A percentile compares a stretch with the other conserved stretches of the same genome.
These are phyloP conservation scores for Drosophila mojavensis DNA, from an alignment of 1,140 invertebrate species.

Conservation along the genomic window DNA sequence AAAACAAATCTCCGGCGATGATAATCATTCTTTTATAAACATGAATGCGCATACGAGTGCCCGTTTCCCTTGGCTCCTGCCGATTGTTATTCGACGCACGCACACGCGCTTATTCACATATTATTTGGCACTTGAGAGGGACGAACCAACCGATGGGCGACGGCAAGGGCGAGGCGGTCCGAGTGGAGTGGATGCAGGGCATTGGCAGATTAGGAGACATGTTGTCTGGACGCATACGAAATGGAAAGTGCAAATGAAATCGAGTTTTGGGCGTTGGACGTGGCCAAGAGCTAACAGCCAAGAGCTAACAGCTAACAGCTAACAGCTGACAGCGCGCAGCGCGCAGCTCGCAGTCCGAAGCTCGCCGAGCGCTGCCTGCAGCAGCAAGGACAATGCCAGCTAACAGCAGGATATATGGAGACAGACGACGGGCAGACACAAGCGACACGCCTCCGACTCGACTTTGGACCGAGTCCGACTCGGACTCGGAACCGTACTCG, in stretches of 20 bases:
- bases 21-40: conserved; percentile 28
- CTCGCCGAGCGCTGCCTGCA: neutral
- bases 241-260: conserved; percentile 56
- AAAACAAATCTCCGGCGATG: conserved; percentile 1
- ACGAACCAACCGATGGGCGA: no score
- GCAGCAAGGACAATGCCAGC: conserved; percentile 25
- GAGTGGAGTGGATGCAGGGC: conserved; percentile 10
- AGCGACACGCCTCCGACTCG: conserved; percentile 9
- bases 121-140: conserved; percentile 1
- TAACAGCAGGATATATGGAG: conserved; percentile 12
- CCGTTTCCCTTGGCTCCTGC: neutral
- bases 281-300: conserved; percentile 18
- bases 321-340: neutral
- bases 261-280: conserved; percentile 32
- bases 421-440: neutral
- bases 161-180: neutral
- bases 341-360: conserved; percentile 6
- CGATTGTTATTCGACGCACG: conserved; percentile 8
- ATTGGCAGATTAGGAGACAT: conserved; percentile 42
- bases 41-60: neutral
- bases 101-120: conserved; percentile 4
- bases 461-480: neutral
- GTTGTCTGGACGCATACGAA: conserved; percentile 42
- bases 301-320: conserved; percentile 12
- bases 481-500: neutral